These are phyloP conservation scores for Cryptoblepharus egeriae DNA, from an alignment of 2,797 vertebrate genomes.

Conservation along the genomic window DNA sequence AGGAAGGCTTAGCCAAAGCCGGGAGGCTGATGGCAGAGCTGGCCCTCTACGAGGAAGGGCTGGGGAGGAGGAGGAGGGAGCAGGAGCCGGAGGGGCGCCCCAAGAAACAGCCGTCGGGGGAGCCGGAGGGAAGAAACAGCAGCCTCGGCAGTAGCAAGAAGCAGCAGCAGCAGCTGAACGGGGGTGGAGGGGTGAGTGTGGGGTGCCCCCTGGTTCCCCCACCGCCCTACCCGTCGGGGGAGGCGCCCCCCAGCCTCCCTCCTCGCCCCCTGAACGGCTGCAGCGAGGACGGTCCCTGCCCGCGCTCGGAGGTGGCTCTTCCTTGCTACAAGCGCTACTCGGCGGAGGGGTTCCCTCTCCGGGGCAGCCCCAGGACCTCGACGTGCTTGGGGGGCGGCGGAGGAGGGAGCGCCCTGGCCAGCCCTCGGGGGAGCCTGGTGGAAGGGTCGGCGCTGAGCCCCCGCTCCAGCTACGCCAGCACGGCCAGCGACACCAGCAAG, in stretches of 20 bases:
- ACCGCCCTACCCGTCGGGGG: constrained; percentile 73
- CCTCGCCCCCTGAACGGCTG: constrained; percentile 76
- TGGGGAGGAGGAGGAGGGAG: constrained; percentile 78
- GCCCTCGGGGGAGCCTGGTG: constrained; percentile 89
- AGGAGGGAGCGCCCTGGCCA: constrained; percentile 63
- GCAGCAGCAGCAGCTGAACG: constrained; percentile 10
- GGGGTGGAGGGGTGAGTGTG: constrained; percentile 31
- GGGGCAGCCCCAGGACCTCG: constrained; percentile 68
- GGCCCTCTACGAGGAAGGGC: constrained; percentile 80
- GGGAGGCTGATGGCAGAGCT: constrained; percentile 83
- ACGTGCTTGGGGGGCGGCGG: constrained; percentile 73
- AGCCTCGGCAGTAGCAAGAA: constrained; percentile 43
- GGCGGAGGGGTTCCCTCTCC: constrained; percentile 79
- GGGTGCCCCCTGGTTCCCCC: constrained; percentile 73
- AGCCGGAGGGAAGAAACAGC: constrained; percentile 68
- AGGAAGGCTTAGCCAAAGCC: constrained; percentile 81
- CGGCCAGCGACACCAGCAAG: constrained; percentile 79
- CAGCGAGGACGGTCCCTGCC: constrained; percentile 76
- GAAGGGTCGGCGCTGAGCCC: constrained; percentile 84
- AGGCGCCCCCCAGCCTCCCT: constrained; percentile 63
- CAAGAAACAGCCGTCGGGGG: constrained; percentile 60
- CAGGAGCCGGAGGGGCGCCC: constrained; percentile 68
- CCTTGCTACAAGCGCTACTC: constrained; percentile 89
- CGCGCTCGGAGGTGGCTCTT: constrained; percentile 88
- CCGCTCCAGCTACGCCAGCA: constrained; percentile 82